Conservation (phyloP, 2,113 vertebrate genomes). For the Ciconia maguari region DNA sequence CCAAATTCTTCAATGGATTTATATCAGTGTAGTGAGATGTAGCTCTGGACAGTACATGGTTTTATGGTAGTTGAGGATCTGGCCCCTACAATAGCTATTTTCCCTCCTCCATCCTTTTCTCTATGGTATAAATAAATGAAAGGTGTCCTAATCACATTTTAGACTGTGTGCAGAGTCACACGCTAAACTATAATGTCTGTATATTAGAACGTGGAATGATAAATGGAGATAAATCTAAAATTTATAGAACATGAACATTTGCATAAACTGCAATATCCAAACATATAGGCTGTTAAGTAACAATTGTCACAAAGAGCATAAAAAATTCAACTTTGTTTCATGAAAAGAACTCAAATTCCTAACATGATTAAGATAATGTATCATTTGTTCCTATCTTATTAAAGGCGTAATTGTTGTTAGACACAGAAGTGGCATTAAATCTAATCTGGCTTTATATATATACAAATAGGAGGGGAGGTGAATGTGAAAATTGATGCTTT, state of each 20-base stretch:
- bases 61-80: background rate
- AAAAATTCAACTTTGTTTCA: conserved; percentile 87
- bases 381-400: conserved; percentile 84
- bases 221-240: conserved; percentile 95
- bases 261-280: conserved; percentile 95
- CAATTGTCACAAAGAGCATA: conserved; percentile 84
- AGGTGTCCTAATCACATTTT: conserved; percentile 81
- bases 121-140: conserved; percentile 77
- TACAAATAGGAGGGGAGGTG: conserved; percentile 82
- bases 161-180: conserved; percentile 9
- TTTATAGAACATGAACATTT: conserved; percentile 94
- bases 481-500: conserved; percentile 84
- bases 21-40: background rate
- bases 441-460: conserved; percentile 86
- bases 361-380: conserved; percentile 88
- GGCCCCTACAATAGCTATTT: background rate
- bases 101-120: background rate
- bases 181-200: conserved; percentile 65
- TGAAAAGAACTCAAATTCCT: conserved; percentile 71
- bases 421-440: conserved; percentile 77
- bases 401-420: conserved; percentile 89
- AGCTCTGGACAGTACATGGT: background rate
- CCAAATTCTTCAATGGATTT: background rate
- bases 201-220: conserved; percentile 79
- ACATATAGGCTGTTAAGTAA: conserved; percentile 85